phyloP scores from a whole-genome alignment of 2,797 vertebrate genomes.

The Xenopus petersii region DNA sequence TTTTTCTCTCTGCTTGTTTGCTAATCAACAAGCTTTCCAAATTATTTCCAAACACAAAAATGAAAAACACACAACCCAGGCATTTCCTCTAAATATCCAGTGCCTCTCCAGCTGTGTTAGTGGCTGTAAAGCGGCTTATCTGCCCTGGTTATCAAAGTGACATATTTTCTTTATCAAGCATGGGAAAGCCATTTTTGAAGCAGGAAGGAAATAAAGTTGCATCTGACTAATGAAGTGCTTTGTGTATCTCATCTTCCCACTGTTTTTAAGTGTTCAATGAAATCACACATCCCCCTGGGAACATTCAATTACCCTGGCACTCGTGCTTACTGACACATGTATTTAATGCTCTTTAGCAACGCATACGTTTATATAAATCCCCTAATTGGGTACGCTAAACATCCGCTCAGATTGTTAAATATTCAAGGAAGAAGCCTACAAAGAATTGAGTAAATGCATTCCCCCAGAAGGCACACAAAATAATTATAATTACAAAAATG shows the following conservation, averaged over 20 bases:
- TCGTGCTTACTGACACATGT: conserved; percentile 6
- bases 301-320: conserved; percentile 26
- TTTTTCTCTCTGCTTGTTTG: conserved; percentile 1
- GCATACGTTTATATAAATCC: conserved; percentile 19
- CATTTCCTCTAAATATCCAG: conserved; percentile 1
- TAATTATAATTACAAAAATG: conserved; percentile 22
- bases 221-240: conserved; percentile 41
- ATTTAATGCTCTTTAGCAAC: conserved; percentile 25
- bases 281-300: conserved; percentile 28
- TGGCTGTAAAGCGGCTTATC: conserved; percentile 41
- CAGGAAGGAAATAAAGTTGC: conserved; percentile 52
- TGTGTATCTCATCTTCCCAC: conserved; percentile 42
- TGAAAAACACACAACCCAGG: conserved; percentile 16
- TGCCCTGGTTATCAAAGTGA: conserved; percentile 49
- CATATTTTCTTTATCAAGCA: conserved; percentile 46
- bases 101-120: conserved; percentile 17
- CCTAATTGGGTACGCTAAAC: conserved; percentile 15
- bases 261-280: conserved; percentile 42
- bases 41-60: conserved; percentile 36
- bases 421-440: conserved; percentile 40
- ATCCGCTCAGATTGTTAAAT: conserved; percentile 38
- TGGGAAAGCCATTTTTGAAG: conserved; percentile 53
- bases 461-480: conserved; percentile 29
- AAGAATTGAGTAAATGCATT: conserved; percentile 27
- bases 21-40: conserved; percentile 28